Evolutionary conservation across 1,140 invertebrate genomes (phyloP), one percentile per base, ranked within the genome.

Genomic region (Tetramorium parvispinum): DNA sequence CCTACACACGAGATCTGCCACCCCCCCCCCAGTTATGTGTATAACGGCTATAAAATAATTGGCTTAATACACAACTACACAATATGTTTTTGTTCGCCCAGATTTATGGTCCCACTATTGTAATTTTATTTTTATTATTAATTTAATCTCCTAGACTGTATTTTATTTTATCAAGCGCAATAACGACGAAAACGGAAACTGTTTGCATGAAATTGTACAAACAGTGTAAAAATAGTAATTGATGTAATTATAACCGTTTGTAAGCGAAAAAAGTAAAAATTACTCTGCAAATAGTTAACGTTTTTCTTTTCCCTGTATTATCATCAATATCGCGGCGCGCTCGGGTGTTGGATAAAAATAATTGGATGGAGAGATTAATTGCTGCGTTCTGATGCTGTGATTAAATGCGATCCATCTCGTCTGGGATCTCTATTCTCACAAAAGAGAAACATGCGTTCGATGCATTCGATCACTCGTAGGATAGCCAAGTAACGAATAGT

Each of bases 401-500:
- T 55, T 81, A 71, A 82, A 55, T 53, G 32, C 32, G 18, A 27
- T 73, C 43, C 32, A 21, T 18, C 43, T 59, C 68, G 8, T 21
- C 16, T 2, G 40, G 49, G 18, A 13, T 11, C 3, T 24, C n/a
- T 27, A 32, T 24, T 24, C 6, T 4, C 24, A 43, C 3, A 57
- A 49, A 24, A 21, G 21, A 53, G 32, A 18, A 61, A 37, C 43
- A 55, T 61, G n/a, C 66, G 27, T n/a, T 46, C n/a, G 43, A 85
- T 61, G n/a, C 49, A 10, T 40, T 77, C 66, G 71, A 88, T 88
- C 68, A 68, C 49, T 71, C 8, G 53, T 6, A 8, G 63, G 66
- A 85, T 61, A 66, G 18, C 27, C 57, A 51, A 88, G 81, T 88
- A 89, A 89, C 87, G 86, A 89, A 88, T 87, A 46, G 66, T 78